Evolutionary conservation across 2,797 vertebrate genomes (phyloP), one percentile per base, ranked within the genome.

Genomic region (Otolemur crassicaudatus): DNA sequence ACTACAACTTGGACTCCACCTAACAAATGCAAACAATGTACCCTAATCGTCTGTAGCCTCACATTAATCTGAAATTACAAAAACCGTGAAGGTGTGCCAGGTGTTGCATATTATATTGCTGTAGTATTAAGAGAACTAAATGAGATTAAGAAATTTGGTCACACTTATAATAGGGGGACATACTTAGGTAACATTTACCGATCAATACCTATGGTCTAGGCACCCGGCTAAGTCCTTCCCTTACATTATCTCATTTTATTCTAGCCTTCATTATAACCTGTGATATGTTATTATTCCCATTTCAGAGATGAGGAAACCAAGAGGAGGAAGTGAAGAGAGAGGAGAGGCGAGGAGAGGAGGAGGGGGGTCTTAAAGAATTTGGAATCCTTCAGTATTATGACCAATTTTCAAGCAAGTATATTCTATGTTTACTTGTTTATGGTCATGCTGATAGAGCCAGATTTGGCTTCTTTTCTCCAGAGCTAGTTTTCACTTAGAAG

Each of bases 331-430:
- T 27, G 79, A 22, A 67, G 76, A 60, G 58, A n/a, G 61, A 43
- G 37, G 8, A 16, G 4, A 46, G 20, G 29, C 61, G 29, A 60
- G 4, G 34, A 40, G 17, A 67, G 58, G 10, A 20, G 56, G 56
- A 0, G 29, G 13, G 65, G 65, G 3, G 31, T 67, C 27, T 82
- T 16, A 79, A 43, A n/a, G 58, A 49, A 82, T 49, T 63, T 87
- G 60, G 87, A 85, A 34, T 63, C 63, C 14, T 76, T 72, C 20
- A 7, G 16, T 19, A 9, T 85, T 46, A 67, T 7, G 43, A 31
- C 7, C n/a, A 61, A n/a, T 92, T 94, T 73, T 53, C 40, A 91
- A 92, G 37, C 46, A 96, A 94, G 84, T 13, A 81, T 4, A n/a
- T 31, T 83, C 22, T 58, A 34, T 14, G 61, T 65, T 73, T 87